These are phyloP conservation scores for Microcebus murinus DNA, from an alignment of 2,113 vertebrate species.

Conservation along the genomic window DNA sequence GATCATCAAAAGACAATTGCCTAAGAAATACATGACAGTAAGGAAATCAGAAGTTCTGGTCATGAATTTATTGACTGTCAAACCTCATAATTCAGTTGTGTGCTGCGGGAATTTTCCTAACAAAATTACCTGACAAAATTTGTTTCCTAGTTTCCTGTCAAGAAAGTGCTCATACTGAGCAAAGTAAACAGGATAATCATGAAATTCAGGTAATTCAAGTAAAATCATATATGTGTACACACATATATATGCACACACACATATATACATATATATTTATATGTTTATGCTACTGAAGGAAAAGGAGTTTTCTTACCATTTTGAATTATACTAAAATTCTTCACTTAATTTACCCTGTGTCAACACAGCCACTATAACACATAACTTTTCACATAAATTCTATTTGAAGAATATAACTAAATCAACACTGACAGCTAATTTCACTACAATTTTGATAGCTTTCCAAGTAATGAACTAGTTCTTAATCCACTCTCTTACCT, in stretches of 20 bases:
- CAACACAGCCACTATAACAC: background rate
- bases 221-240: background rate
- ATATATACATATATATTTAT: background rate
- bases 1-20: background rate
- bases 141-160: background rate
- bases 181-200: background rate
- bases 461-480: background rate
- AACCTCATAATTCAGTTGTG: background rate
- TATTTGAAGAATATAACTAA: background rate
- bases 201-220: background rate
- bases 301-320: background rate
- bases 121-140: background rate
- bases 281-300: background rate
- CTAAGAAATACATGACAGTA: background rate
- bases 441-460: background rate
- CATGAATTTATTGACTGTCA: background rate
- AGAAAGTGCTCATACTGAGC: background rate
- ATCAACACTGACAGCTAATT: background rate
- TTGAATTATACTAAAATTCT: background rate
- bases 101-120: background rate
- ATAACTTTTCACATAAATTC: background rate
- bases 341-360: background rate
- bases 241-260: background rate
- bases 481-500: background rate
- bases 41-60: background rate